A percentile compares a stretch with the other conserved stretches of the same genome.
phyloP scores from a whole-genome alignment of 2,888 invertebrate genomes.

The Lasioglossum pauxillum region DNA sequence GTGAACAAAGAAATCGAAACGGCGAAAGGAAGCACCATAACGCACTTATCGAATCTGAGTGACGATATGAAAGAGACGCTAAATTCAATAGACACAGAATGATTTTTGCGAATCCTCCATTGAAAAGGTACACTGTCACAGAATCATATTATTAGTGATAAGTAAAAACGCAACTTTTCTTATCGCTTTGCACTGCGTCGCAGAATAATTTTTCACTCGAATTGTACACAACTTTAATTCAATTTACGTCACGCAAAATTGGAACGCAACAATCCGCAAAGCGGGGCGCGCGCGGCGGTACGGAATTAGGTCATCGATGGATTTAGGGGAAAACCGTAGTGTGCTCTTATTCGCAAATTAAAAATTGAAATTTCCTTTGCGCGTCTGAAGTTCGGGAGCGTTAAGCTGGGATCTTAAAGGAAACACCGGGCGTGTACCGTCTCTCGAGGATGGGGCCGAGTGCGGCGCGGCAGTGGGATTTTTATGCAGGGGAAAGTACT shows the following conservation, averaged over 20 bases:
- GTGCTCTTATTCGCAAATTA: conserved; percentile 1
- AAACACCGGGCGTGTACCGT: background rate
- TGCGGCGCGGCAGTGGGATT: background rate
- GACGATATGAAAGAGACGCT: background rate
- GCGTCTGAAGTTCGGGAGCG: background rate
- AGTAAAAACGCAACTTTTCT: too few relatives aligned
- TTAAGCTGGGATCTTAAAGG: background rate
- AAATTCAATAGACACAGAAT: background rate
- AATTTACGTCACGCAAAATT: conserved; percentile 1
- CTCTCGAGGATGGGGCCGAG: background rate
- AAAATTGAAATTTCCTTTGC: conserved; percentile 4
- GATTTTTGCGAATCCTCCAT: background rate
- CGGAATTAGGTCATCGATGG: conserved; percentile 2
- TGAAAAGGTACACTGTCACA: background rate
- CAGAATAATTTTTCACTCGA: background rate
- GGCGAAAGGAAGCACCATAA: conserved; percentile 10
- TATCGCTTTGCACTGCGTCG: background rate
- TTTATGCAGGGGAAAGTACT: conserved; percentile 26
- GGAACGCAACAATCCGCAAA: background rate
- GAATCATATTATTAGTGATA: background rate
- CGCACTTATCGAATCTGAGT: background rate
- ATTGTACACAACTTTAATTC: background rate
- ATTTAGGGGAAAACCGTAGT: background rate
- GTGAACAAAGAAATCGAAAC: conserved; percentile 30
- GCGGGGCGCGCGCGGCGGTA: background rate